Evolutionary conservation across 2,113 vertebrate genomes (phyloP), one percentile per base, ranked within the genome.

Genomic region (Solea senegalensis): DNA sequence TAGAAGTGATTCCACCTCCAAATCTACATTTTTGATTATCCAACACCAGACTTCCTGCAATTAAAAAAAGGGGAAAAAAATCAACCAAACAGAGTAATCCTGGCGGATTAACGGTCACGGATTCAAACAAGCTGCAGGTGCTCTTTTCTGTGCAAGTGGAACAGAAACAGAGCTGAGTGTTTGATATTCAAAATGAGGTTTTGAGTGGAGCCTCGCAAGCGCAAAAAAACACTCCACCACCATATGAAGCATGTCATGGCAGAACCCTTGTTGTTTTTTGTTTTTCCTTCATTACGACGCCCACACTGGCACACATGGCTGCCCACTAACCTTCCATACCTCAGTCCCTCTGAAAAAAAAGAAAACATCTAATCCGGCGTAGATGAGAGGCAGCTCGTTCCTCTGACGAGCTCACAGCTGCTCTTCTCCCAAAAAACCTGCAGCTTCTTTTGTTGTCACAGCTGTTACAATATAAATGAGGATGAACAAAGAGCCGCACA

Each of bases 141-240:
- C 71, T 67, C 13, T 41, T 48, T 54, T 61, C 43, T 14, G 48
- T 64, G 54, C 56, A 68, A 45, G 51, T 52, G 71, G 53, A 69
- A 71, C 56, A 68, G 44, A 43, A 46, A 28, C 64, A 59, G 66
- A 60, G 34, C n/a, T 64, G 62, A 78, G 69, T 80, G 81, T 83
- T 64, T 71, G 78, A 88, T 88, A 84, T 72, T 88, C 71, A 74
- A 70, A 88, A 83, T 68, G 60, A 83, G 69, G 70, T 77, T 88
- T 84, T 81, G 59, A 86, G 73, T 79, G 75, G 82, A 88, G 78
- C 80, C 55, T 78, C 56, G 41, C 72, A 43, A 82, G 72, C 63
- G 74, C 84, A 87, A 88, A 87, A 88, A 34, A 87, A 81, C 84
- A 90, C 73, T 54, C 76, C 76, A 57, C 81, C 78, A 64, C 79